Conservation (phyloP, 2,113 vertebrate species). For the Barbus barbus region DNA sequence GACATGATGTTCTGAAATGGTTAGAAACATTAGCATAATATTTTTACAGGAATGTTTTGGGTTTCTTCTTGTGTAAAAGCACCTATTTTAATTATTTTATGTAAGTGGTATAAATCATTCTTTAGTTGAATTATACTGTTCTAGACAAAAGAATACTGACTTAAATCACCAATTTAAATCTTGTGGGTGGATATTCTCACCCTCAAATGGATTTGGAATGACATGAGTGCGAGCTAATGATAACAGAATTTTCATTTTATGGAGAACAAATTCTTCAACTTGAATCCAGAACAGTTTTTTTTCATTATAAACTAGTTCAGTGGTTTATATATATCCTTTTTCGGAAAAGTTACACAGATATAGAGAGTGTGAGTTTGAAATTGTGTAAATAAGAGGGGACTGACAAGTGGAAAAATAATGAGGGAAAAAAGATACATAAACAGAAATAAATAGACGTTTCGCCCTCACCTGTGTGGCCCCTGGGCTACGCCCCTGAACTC, state of each 20-base stretch:
- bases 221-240: no score
- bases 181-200: no score
- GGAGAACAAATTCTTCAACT: no score
- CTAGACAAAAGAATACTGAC: background rate
- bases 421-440: conserved; percentile 10
- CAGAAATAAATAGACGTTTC: conserved; percentile 37
- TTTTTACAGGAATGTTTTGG: no score
- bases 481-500: conserved; percentile 41
- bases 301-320: background rate
- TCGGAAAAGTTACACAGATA: conserved; percentile 33
- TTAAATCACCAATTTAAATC: no score
- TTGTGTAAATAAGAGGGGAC: background rate
- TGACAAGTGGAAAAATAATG: conserved; percentile 20
- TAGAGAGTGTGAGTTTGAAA: conserved; percentile 35
- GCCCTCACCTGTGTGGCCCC: conserved; percentile 51
- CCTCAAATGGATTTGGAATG: no score
- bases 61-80: background rate
- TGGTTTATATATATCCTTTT: background rate
- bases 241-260: no score
- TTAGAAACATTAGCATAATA: background rate
- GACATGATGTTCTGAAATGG: background rate
- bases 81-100: background rate
- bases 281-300: background rate
- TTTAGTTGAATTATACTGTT: background rate
- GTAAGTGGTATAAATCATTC: no score